phyloP scores from a whole-genome alignment of 64 coral and sea anemone species.

The Cladopsammia gracilis region DNA sequence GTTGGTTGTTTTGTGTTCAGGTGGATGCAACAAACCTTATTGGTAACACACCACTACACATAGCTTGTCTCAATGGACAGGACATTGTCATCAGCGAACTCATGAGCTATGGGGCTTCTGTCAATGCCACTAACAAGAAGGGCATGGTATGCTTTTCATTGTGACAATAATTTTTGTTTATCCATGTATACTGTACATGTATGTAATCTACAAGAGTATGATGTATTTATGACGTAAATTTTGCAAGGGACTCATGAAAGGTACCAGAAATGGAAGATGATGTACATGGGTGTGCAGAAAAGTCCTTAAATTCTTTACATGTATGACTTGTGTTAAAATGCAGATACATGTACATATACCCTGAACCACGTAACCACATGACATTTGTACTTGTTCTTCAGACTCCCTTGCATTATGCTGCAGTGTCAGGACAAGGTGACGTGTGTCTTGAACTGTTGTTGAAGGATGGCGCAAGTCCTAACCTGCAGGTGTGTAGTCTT shows the following conservation, averaged over 20 bases:
- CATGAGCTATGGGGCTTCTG: constrained; percentile 86
- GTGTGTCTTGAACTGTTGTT: constrained; percentile 91
- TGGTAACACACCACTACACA: constrained; percentile 96
- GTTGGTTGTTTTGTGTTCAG: constrained; percentile 39
- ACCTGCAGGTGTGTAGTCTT: constrained; percentile 71
- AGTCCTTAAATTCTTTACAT: no score
- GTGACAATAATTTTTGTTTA: no score
- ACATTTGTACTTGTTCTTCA: constrained; percentile 13
- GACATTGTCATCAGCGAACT: constrained; percentile 98
- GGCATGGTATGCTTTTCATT: constrained; percentile 81
- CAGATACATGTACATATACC: no score
- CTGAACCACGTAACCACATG: no score
- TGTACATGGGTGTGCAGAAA: no score
- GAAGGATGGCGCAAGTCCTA: constrained; percentile 96
- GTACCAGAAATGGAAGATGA: no score
- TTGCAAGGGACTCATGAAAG: no score
- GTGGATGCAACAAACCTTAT: constrained; percentile 88
- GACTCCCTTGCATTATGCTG: constrained; percentile 94
- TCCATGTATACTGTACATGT: neutral
- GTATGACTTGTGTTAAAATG: no score
- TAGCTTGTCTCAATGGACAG: constrained; percentile 96
- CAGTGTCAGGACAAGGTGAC: constrained; percentile 95
- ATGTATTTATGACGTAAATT: no score
- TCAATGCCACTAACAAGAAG: constrained; percentile 95
- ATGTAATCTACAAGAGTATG: no score